phyloP scores from a whole-genome alignment of 2,797 vertebrate genomes.

The Acipenser transmontanus region DNA sequence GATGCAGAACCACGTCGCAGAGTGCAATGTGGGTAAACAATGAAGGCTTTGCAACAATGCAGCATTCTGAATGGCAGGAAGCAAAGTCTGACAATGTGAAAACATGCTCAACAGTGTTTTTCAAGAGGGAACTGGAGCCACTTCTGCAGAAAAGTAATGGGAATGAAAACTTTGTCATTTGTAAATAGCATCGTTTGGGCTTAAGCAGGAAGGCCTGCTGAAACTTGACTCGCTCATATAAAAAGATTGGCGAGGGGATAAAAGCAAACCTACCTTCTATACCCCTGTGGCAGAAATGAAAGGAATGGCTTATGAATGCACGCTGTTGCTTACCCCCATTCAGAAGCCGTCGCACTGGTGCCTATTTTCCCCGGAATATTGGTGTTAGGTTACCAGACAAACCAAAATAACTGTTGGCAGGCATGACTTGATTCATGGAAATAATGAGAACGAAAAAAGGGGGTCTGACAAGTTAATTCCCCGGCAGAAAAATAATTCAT shows the following conservation, averaged over 20 bases:
- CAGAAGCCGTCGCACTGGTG: conserved; percentile 39
- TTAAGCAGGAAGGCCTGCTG: conserved; percentile 50
- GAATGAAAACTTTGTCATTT: conserved; percentile 36
- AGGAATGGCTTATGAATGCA: conserved; percentile 38
- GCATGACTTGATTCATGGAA: conserved; percentile 44
- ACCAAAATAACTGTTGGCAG: conserved; percentile 35
- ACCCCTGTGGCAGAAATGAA: conserved; percentile 37
- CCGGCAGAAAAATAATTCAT: conserved; percentile 43
- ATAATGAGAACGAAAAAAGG: conserved; percentile 36
- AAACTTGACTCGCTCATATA: conserved; percentile 67
- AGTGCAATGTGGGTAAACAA: conserved; percentile 53
- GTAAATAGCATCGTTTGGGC: conserved; percentile 45
- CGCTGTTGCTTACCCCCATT: conserved; percentile 32
- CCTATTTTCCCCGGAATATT: conserved; percentile 54
- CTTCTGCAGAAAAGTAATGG: conserved; percentile 17
- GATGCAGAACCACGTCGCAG: conserved; percentile 36
- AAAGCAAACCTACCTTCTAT: conserved; percentile 38
- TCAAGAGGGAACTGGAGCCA: neutral
- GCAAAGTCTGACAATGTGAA: conserved; percentile 34
- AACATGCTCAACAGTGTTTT: conserved; percentile 19
- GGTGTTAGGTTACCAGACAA: conserved; percentile 55
- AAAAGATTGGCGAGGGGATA: conserved; percentile 47
- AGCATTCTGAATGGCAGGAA: conserved; percentile 50
- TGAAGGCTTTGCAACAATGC: conserved; percentile 47
- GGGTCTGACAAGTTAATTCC: conserved; percentile 38